Conservation (phyloP, 2,113 vertebrate genomes). For the Laticauda colubrina region DNA sequence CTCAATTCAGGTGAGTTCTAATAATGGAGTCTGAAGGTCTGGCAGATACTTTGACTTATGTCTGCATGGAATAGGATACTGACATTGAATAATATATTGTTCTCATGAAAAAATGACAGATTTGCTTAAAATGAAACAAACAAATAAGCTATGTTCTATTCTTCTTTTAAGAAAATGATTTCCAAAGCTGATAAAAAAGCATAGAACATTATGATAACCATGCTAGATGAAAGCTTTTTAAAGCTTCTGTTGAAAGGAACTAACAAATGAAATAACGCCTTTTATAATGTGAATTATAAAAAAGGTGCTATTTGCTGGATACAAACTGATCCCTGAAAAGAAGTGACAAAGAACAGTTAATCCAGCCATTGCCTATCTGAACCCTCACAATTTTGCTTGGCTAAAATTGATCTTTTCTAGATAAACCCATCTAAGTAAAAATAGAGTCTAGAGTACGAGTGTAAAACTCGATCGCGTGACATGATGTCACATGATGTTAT, state of each 20-base stretch:
- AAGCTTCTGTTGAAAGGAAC: neutral
- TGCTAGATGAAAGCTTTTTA: neutral
- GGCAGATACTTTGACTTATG: conserved; percentile 20
- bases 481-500: no score
- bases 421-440: neutral
- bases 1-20: conserved; percentile 27
- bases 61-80: conserved; percentile 38
- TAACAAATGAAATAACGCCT: neutral
- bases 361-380: neutral
- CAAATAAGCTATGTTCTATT: conserved; percentile 39
- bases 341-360: neutral
- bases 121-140: conserved; percentile 5
- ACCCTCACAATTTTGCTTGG: neutral
- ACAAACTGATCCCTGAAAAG: neutral
- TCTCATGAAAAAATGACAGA: conserved; percentile 12
- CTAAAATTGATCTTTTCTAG: neutral
- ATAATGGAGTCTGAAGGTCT: conserved; percentile 15
- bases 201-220: neutral
- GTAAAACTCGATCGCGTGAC: no score
- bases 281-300: neutral
- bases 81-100: conserved; percentile 41
- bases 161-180: conserved; percentile 46
- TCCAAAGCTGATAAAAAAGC: neutral
- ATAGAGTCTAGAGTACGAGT: neutral
- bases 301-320: neutral